Conservation (phyloP, 2,797 vertebrate species). For the Synaphobranchus kaupii region DNA sequence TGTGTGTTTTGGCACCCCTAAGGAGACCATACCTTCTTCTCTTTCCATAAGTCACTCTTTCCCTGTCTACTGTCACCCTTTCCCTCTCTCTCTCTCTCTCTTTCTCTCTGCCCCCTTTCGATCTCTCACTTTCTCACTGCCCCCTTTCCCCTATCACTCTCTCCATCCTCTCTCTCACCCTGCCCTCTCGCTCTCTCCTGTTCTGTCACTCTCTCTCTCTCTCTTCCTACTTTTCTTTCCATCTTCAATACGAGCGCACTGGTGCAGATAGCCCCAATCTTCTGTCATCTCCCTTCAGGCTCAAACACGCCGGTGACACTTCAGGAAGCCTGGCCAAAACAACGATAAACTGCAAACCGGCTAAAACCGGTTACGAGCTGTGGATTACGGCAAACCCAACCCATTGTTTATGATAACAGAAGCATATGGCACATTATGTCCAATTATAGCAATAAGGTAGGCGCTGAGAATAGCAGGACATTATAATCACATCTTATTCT, state of each 20-base stretch:
- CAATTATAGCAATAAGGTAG: slow-evolving; percentile 1
- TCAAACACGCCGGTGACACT: neutral
- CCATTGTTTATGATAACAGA: neutral
- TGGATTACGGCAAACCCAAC: neutral
- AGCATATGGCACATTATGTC: slow-evolving; percentile 1
- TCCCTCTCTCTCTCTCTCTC: neutral
- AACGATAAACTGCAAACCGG: neutral
- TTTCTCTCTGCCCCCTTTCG: neutral
- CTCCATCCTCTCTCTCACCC: neutral
- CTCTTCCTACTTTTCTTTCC: too few relatives aligned
- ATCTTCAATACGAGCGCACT: neutral
- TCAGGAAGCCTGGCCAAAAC: neutral
- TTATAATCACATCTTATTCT: neutral
- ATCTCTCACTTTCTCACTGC: neutral
- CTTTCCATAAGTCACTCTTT: neutral
- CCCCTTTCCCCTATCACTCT: neutral
- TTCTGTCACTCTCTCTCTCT: too few relatives aligned
- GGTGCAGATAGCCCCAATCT: neutral
- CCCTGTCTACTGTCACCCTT: neutral
- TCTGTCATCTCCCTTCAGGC: neutral
- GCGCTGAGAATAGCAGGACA: neutral
- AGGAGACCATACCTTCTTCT: neutral
- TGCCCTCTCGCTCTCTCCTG: neutral
- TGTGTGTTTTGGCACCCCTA: neutral
- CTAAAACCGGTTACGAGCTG: neutral